Evolutionary conservation across 2,113 vertebrate species (phyloP).

Genomic region (Ochotona curzoniae): DNA sequence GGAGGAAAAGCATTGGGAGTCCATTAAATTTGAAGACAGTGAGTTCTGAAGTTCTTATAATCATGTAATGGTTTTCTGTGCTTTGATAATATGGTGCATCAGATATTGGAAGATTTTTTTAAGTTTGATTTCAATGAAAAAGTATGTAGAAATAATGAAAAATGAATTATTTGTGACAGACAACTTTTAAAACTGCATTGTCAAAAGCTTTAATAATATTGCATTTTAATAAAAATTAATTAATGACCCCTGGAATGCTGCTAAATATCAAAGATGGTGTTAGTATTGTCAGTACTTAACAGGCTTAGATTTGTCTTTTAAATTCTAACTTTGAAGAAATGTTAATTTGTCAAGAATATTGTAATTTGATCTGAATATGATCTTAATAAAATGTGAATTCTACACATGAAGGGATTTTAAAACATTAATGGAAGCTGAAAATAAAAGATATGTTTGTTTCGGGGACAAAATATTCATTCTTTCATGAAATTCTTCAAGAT

Average conservation of each 20-base stretch:
- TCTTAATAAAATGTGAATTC: background rate
- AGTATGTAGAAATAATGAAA: conserved; percentile 82
- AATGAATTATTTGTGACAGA: conserved; percentile 84
- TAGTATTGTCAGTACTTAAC: conserved; percentile 55
- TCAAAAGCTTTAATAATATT: conserved; percentile 72
- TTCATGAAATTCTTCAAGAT: too few relatives aligned
- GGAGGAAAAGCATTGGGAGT: conserved; percentile 83
- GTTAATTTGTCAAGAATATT: conserved; percentile 22
- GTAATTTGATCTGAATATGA: background rate
- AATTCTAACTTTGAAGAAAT: conserved; percentile 47
- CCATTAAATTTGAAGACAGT: conserved; percentile 88
- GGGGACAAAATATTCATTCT: too few relatives aligned
- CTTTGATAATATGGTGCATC: conserved; percentile 87
- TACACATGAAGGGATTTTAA: too few relatives aligned
- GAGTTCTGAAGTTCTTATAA: conserved; percentile 87
- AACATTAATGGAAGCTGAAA: too few relatives aligned
- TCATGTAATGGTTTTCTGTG: conserved; percentile 84
- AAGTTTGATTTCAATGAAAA: conserved; percentile 87
- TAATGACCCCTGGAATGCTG: conserved; percentile 70
- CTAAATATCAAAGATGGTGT: conserved; percentile 25
- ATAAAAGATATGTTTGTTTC: too few relatives aligned
- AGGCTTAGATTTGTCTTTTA: conserved; percentile 51
- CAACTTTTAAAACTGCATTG: conserved; percentile 82
- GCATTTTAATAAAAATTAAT: conserved; percentile 84
- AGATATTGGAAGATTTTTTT: conserved; percentile 86